Base-by-base conservation (phyloP, 2,888 invertebrate genomes). In the Lepidochrysops patricia region DNA sequence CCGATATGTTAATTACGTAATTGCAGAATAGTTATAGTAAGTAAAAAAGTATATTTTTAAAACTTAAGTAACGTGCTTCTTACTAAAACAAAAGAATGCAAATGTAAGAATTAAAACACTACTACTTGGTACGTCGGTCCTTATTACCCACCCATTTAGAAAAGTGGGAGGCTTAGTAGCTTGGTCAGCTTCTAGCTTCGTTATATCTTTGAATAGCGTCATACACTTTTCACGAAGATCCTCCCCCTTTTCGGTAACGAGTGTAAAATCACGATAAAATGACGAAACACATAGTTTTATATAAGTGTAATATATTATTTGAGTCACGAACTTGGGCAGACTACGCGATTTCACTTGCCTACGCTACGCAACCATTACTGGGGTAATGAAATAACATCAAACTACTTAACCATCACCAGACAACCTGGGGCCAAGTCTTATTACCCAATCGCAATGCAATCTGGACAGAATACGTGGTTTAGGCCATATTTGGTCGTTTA, bases 281-380 rank as follows among this genome's bases (percentile, higher is more conserved):
- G 43, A 23, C 19, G 43, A 43, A 43, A 43, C 9, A 43, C 19
- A 23, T 37, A 37, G 19, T 12, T 54, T 29, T 54, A 54, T 54
- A 23, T 54, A 54, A 32, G 15, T 32, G 27, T 52, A 52, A 52
- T 54, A 54, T 54, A 29, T 54, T 54, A 54, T 54, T 54, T 29
- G 15, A 54, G 54, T 54, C 54, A 54, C 54, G 54, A 32, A 29
- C 54, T 29, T 54, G 19, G 29, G 32, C 54, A 54, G 54, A 54
- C 32, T 54, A 54, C 54, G 54, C 54, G 54, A 54, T 54, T 54
- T 54, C 54, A 54, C 54, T 54, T 54, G 29, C 19, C 29, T 23
- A 54, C 32, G 54, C 54, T 29, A 54, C 54, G 43, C 15, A 54
- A 19, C 27, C 15, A 54, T 1, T 15, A 19, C 19, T 29, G 29